phyloP scores from a whole-genome alignment of 2,888 invertebrate genomes.

The Tridacna crocea region DNA sequence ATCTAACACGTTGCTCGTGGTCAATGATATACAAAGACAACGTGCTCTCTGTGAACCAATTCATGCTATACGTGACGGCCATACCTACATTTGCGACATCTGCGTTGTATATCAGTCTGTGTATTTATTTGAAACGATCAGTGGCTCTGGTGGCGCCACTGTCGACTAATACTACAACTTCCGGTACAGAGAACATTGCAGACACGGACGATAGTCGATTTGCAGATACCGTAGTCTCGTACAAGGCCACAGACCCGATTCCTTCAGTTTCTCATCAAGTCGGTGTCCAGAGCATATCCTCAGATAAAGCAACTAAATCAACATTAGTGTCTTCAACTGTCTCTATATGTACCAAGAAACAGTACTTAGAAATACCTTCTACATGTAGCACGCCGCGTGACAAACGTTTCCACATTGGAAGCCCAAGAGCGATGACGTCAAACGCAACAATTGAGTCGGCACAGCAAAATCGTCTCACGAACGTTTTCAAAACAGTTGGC shows the following conservation, averaged over 20 bases:
- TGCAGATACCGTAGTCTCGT: not conserved
- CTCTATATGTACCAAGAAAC: not conserved
- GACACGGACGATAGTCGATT: no score
- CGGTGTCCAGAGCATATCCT: not conserved
- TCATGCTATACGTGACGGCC: conserved; percentile 24
- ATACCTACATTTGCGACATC: conserved; percentile 28
- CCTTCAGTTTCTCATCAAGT: conserved; percentile 1
- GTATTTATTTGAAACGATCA: conserved; percentile 6
- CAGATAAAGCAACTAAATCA: not conserved
- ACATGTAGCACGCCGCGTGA: not conserved
- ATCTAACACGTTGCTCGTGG: conserved; percentile 25
- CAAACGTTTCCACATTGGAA: not conserved
- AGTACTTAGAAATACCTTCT: not conserved
- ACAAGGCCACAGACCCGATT: not conserved
- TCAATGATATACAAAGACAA: conserved; percentile 9
- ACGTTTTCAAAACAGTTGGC: conserved; percentile 28
- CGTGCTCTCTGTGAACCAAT: not conserved
- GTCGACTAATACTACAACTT: no score
- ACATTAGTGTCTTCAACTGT: not conserved
- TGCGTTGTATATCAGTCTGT: conserved; percentile 16
- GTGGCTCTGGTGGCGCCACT: conserved; percentile 2
- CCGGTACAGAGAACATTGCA: no score
- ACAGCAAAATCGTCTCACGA: not conserved
- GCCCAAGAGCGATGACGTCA: not conserved
- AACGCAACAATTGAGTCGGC: not conserved